These are phyloP conservation scores for Nymphalis c-album DNA, from an alignment of 2,888 invertebrate genomes.

Conservation along the genomic window DNA sequence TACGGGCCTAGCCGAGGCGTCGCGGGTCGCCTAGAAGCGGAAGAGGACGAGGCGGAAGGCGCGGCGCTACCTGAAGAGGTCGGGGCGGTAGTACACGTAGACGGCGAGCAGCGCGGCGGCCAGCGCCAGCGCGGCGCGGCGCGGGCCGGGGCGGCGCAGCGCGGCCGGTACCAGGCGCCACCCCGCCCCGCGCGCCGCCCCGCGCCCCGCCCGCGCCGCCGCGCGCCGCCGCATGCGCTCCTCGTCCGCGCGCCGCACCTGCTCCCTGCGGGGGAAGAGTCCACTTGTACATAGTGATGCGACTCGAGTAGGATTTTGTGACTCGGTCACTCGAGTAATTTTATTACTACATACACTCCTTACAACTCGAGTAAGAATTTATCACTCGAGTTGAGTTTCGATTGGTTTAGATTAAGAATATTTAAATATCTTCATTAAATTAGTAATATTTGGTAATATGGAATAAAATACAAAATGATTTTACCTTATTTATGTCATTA, in stretches of 20 bases:
- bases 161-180: constrained; percentile 51
- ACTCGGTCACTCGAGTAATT: too few relatives aligned
- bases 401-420: too few relatives aligned
- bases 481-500: too few relatives aligned
- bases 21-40: constrained; percentile 48
- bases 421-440: too few relatives aligned
- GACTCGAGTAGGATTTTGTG: too few relatives aligned
- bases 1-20: too few relatives aligned
- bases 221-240: constrained; percentile 73
- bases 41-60: constrained; percentile 72
- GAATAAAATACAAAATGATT: too few relatives aligned
- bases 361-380: too few relatives aligned
- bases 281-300: too few relatives aligned
- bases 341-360: too few relatives aligned
- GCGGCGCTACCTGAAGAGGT: constrained; percentile 68
- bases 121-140: constrained; percentile 74
- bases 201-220: constrained; percentile 43
- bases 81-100: constrained; percentile 82
- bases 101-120: constrained; percentile 82
- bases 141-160: constrained; percentile 50
- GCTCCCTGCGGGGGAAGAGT: constrained; percentile 68
- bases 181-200: constrained; percentile 51
- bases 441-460: too few relatives aligned
- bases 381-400: too few relatives aligned
- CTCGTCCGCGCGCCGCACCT: constrained; percentile 82